A percentile compares a stretch with the other conserved stretches of the same genome.
These are phyloP conservation scores for Passer domesticus DNA, from an alignment of 2,113 vertebrate species.

Conservation along the genomic window DNA sequence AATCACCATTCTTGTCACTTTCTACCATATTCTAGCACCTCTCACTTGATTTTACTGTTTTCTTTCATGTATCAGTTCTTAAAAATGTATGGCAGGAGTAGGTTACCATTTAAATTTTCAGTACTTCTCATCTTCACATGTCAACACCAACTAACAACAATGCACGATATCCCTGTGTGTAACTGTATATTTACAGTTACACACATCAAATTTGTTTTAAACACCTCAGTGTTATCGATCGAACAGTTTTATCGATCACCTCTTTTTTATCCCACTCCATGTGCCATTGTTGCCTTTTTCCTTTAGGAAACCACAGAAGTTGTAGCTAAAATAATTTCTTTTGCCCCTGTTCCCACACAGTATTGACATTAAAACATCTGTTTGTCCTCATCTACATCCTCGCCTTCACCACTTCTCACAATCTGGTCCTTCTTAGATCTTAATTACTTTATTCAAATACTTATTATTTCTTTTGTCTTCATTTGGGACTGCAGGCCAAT, in stretches of 20 bases:
- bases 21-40: background rate
- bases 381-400: background rate
- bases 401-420: background rate
- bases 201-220: background rate
- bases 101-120: background rate
- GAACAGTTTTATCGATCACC: background rate
- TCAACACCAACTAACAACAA: background rate
- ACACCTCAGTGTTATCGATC: background rate
- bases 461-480: background rate
- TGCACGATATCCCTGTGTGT: fast-evolving
- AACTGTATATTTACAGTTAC: background rate
- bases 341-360: background rate
- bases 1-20: background rate
- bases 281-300: background rate
- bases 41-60: background rate
- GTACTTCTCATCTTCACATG: background rate
- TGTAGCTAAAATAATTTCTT: background rate
- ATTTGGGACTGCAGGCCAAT: fast-evolving
- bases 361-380: background rate
- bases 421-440: background rate
- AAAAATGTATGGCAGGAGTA: background rate
- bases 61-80: fast-evolving
- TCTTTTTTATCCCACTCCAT: background rate
- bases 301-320: background rate
- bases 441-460: background rate